These are phyloP conservation scores for Amphipoea oculea DNA, from an alignment of 2,888 invertebrate genomes.

Conservation along the genomic window DNA sequence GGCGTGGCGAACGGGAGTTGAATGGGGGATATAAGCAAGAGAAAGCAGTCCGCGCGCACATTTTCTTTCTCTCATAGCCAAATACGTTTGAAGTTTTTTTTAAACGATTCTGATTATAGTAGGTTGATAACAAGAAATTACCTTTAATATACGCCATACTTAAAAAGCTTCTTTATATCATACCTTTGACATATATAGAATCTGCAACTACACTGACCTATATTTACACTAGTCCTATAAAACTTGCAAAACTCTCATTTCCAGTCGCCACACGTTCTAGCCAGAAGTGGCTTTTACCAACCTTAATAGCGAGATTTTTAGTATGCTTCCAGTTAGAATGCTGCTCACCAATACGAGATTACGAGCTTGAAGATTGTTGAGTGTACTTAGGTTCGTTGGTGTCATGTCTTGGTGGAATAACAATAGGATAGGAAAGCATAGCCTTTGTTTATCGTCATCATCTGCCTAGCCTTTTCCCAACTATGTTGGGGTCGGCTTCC, in stretches of 20 bases:
- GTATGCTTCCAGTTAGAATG: conserved; percentile 33
- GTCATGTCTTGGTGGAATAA: conserved; percentile 29
- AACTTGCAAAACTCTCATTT: conserved; percentile 4
- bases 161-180: neutral
- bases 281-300: conserved; percentile 47
- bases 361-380: conserved; percentile 44
- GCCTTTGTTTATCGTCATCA: no score
- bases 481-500: no score
- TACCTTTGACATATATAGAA: neutral
- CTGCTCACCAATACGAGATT: conserved; percentile 44
- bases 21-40: no score
- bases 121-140: neutral
- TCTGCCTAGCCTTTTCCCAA: no score
- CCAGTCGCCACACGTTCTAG: conserved; percentile 38
- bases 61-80: no score
- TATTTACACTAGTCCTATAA: conserved; percentile 18
- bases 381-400: conserved; percentile 34
- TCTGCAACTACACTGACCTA: conserved; percentile 2
- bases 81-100: neutral
- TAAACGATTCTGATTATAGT: neutral
- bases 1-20: no score
- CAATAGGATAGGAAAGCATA: conserved; percentile 5
- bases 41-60: no score
- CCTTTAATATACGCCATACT: neutral
- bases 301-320: conserved; percentile 36